phyloP scores from a whole-genome alignment of 1,140 invertebrate genomes.

The Neodiprion fabricii region DNA sequence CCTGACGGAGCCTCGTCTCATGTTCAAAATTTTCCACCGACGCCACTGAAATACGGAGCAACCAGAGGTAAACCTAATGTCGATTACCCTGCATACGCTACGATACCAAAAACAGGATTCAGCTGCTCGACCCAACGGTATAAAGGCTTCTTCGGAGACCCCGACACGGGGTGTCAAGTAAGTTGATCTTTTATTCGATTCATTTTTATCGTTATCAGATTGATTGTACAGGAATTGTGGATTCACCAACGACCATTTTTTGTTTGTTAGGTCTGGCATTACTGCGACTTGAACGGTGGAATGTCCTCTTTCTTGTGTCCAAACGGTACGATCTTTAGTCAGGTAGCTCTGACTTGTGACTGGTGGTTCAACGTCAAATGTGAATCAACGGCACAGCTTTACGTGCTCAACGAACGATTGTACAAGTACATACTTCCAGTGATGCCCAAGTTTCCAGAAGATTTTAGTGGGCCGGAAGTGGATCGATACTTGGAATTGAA shows the following conservation, averaged over 20 bases:
- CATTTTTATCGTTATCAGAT: neutral
- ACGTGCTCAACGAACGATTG: slow-evolving; percentile 85
- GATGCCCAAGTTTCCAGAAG: slow-evolving; percentile 85
- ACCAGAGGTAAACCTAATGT: slow-evolving; percentile 79
- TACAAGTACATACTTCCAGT: slow-evolving; percentile 88
- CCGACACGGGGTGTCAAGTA: slow-evolving; percentile 84
- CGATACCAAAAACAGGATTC: slow-evolving; percentile 81
- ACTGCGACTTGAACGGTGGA: slow-evolving; percentile 89
- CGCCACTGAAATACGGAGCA: slow-evolving; percentile 62
- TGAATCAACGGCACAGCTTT: slow-evolving; percentile 79
- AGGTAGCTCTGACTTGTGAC: slow-evolving; percentile 84
- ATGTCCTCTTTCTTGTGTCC: slow-evolving; percentile 90
- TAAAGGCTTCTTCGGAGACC: slow-evolving; percentile 90
- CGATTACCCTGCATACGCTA: slow-evolving; percentile 81
- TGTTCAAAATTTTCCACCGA: slow-evolving; percentile 30
- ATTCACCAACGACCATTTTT: slow-evolving; percentile 1
- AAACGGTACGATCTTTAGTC: slow-evolving; percentile 91
- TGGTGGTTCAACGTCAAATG: slow-evolving; percentile 94
- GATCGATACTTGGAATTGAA: slow-evolving; percentile 83
- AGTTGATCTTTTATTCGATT: slow-evolving; percentile 25
- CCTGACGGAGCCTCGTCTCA: slow-evolving; percentile 28
- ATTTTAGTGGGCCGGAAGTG: slow-evolving; percentile 83
- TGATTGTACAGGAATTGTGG: too few species aligned
- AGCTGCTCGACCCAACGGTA: slow-evolving; percentile 85
- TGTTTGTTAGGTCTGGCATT: slow-evolving; percentile 82